phyloP scores from a whole-genome alignment of 2,888 invertebrate species.

The Neoscelio sp. region DNA sequence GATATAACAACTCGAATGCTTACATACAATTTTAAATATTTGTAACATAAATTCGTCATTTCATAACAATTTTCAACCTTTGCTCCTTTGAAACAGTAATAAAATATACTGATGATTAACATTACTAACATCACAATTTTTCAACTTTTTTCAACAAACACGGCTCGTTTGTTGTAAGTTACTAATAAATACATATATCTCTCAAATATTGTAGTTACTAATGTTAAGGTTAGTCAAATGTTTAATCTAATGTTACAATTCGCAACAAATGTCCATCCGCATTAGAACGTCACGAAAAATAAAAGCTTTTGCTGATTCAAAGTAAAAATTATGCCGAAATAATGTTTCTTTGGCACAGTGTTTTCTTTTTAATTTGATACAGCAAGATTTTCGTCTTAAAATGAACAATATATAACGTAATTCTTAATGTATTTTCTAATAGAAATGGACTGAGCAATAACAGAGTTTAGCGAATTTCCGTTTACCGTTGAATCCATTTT shows the following conservation, averaged over 20 bases:
- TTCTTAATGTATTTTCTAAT: too few relatives aligned
- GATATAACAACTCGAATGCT: conserved; percentile 54
- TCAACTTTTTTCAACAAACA: conserved; percentile 54
- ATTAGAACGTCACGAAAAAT: conserved; percentile 6
- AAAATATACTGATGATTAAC: conserved; percentile 65
- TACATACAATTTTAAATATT: conserved; percentile 59
- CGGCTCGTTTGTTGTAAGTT: conserved; percentile 41
- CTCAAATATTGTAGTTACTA: conserved; percentile 48
- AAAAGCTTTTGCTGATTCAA: too few relatives aligned
- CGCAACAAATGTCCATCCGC: conserved; percentile 40
- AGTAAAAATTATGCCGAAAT: too few relatives aligned
- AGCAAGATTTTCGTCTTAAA: too few relatives aligned
- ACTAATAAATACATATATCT: conserved; percentile 48
- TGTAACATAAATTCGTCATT: conserved; percentile 63
- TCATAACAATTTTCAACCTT: conserved; percentile 61
- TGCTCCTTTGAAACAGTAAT: conserved; percentile 63
- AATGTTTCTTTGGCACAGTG: too few relatives aligned
- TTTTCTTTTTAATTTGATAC: too few relatives aligned
- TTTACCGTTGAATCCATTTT: too few relatives aligned
- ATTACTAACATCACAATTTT: conserved; percentile 64
- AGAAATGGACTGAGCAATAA: too few relatives aligned
- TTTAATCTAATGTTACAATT: conserved; percentile 39
- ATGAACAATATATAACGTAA: too few relatives aligned
- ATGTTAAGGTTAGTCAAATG: conserved; percentile 36
- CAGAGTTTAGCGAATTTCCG: too few relatives aligned